phyloP scores from a whole-genome alignment of 2,113 vertebrate species.

The Oncorhynchus mykiss region DNA sequence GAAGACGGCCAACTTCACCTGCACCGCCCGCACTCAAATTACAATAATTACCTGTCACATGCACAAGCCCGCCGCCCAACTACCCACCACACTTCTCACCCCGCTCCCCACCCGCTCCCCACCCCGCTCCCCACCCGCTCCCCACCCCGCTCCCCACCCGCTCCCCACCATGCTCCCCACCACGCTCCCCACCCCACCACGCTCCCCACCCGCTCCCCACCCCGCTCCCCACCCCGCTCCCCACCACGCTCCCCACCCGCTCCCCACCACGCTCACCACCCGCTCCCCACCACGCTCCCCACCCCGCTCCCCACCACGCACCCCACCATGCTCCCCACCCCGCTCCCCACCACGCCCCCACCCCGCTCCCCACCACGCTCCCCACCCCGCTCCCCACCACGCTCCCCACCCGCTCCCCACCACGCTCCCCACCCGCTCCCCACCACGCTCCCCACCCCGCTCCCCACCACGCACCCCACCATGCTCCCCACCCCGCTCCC shows the following conservation, averaged over 20 bases:
- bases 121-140: no score
- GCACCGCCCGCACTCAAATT: conserved; percentile 74
- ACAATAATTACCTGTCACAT: conserved; percentile 70
- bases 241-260: neutral
- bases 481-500: neutral
- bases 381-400: neutral
- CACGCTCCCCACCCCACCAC: neutral
- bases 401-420: neutral
- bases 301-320: neutral
- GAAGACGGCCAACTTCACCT: conserved; percentile 78
- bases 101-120: neutral
- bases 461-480: neutral
- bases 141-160: neutral
- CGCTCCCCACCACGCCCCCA: neutral
- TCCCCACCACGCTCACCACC: neutral
- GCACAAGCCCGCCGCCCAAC: conserved; percentile 35
- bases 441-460: neutral
- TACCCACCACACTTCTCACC: neutral
- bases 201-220: neutral
- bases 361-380: neutral
- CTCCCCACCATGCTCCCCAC: neutral
- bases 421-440: neutral
- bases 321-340: neutral
- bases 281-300: neutral
- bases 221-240: neutral